These are phyloP conservation scores for Perodicticus potto DNA, from an alignment of 2,797 vertebrate species.

Conservation along the genomic window DNA sequence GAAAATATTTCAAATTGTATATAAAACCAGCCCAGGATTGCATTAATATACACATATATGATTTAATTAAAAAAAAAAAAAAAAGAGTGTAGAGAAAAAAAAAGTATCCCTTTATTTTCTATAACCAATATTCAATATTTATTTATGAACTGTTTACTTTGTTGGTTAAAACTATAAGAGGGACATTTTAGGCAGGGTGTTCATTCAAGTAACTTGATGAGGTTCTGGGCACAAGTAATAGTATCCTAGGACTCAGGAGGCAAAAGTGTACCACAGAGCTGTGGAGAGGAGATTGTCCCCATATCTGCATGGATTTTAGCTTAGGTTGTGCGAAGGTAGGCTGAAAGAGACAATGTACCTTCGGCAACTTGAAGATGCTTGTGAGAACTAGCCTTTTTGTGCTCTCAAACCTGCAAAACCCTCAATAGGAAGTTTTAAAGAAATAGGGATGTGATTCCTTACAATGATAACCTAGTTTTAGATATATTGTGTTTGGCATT, in stretches of 20 bases:
- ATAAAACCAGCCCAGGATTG: too few species aligned
- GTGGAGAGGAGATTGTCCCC: neutral
- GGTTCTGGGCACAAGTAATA: neutral
- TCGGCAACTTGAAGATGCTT: neutral
- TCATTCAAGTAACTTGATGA: neutral
- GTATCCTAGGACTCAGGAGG: neutral
- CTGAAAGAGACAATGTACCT: neutral
- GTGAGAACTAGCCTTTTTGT: neutral
- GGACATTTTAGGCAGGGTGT: neutral
- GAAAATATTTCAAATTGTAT: too few species aligned
- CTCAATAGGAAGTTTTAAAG: neutral
- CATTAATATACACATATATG: too few species aligned
- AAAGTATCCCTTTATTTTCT: neutral
- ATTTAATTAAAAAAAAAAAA: neutral
- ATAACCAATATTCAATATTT: neutral
- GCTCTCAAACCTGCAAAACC: neutral
- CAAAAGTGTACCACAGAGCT: neutral
- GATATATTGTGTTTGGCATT: neutral
- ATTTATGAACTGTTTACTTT: neutral
- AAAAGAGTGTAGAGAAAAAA: neutral
- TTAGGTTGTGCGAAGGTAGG: neutral
- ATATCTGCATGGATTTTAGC: neutral
- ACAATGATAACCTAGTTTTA: neutral
- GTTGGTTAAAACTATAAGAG: neutral
- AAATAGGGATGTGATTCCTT: neutral